A percentile compares a stretch with the other conserved stretches of the same genome.
Conservation (phyloP, 2,797 vertebrate species). For the Yasuhikotakia modesta region DNA sequence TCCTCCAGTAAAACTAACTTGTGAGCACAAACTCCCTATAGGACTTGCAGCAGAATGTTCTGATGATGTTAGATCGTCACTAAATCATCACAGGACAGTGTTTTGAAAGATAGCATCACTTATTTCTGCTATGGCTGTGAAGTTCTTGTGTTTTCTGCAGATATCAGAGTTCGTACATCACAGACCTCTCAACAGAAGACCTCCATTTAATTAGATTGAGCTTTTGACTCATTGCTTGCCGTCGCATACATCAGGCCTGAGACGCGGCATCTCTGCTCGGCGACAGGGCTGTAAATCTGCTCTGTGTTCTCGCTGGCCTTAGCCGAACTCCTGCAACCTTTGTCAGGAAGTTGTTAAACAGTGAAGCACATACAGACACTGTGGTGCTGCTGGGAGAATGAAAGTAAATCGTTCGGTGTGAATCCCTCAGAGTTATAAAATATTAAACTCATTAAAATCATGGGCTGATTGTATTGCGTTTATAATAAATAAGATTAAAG, state of each 20-base stretch:
- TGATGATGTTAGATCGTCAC: no score
- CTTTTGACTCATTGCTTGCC: conserved; percentile 46
- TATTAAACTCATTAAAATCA: not conserved
- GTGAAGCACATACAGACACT: not conserved
- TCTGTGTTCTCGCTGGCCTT: conserved; percentile 17
- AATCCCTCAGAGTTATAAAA: not conserved
- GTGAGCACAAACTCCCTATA: no score
- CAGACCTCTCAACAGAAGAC: not conserved
- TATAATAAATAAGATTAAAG: not conserved
- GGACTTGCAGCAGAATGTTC: not conserved
- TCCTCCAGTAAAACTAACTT: not conserved
- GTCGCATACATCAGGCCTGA: conserved; percentile 40
- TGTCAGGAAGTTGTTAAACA: conserved; percentile 1
- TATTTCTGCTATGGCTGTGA: not conserved
- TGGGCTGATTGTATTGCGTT: not conserved
- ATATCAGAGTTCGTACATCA: conserved; percentile 22
- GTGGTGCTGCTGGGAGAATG: not conserved
- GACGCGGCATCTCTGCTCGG: conserved; percentile 35
- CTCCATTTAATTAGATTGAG: conserved; percentile 48
- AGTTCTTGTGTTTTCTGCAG: not conserved
- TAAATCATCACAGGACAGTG: not conserved
- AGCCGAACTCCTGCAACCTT: conserved; percentile 18
- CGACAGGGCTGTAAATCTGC: conserved; percentile 57
- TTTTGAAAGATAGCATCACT: not conserved
- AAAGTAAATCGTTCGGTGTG: not conserved